phyloP scores from a whole-genome alignment of 2,113 vertebrate species.

The Petrocephalus microphthalmus region DNA sequence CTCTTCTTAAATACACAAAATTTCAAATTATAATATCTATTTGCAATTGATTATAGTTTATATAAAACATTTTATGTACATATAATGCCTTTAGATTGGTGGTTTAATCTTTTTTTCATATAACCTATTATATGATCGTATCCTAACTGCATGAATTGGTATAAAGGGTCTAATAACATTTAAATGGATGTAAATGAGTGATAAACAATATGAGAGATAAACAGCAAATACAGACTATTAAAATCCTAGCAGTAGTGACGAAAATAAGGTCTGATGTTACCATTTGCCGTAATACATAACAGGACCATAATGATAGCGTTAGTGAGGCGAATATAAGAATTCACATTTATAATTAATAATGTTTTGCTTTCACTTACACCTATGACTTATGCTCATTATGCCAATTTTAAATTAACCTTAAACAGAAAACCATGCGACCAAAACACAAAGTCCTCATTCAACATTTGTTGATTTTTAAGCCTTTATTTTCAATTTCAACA shows the following conservation, averaged over 20 bases:
- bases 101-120: background rate
- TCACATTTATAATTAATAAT: background rate
- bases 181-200: constrained; percentile 5
- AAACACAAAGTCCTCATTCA: background rate
- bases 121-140: background rate
- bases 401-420: background rate
- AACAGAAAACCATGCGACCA: background rate
- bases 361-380: constrained; percentile 11
- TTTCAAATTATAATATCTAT: background rate
- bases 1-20: background rate
- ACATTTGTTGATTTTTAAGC: background rate
- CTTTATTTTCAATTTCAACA: background rate
- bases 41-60: background rate
- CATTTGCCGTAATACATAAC: background rate
- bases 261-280: constrained; percentile 8
- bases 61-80: background rate
- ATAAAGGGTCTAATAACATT: constrained; percentile 14
- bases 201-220: constrained; percentile 12
- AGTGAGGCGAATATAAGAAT: background rate
- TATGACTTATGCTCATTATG: background rate
- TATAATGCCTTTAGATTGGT: background rate
- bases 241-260: background rate
- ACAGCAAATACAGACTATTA: constrained; percentile 2
- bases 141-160: background rate
- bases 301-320: background rate